Evolutionary conservation across 2,888 invertebrate genomes (phyloP), one percentile per base, ranked within the genome.

Genomic region (Bugula neritina): DNA sequence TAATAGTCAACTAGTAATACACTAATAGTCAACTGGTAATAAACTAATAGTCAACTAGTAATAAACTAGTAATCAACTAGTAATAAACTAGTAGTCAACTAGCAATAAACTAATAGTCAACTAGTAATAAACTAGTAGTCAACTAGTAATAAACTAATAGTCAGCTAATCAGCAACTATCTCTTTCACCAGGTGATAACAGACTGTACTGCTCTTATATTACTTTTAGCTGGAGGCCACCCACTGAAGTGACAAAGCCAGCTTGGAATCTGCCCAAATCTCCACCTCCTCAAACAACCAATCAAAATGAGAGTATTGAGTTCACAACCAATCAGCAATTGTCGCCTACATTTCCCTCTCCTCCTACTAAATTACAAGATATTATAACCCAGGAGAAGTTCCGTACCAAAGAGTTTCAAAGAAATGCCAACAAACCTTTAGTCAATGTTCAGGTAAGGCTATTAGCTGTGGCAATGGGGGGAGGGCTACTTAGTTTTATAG

Each of bases 381-480:
- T 63, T 31, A 63, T 63, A 27, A 63, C 21, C 27, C 63, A 63
- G 63, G 63, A 63, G 31, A 31, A 13, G 31, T 10, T 63, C 5
- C 25, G 31, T 10, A 34, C 31, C 29, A 31, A 63, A 63, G 63
- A 63, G n/a, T 27, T 21, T 1, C 31, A 29, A 34, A 27, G 71
- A 23, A 27, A 57, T 17, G 29, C 55, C n/a, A 71, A 69, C 27
- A 74, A 73, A 57, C 54, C 71, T 34, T 54, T 74, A 17, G 29
- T 34, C 54, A 55, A 69, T 2, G 71, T 73, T 71, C 73, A 73
- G 72, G 72, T 73, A 27, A 72, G 21, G 31, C 31, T 29, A n/a
- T 52, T 52, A 21, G 10, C 52, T 13, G 10, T 52, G 10, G 52
- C 52, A 13, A 21, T 52, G 10, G 10, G 10, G 52, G 17, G 17